Conservation (phyloP, 2,797 vertebrate genomes). For the Paramormyrops hopkinsi region DNA sequence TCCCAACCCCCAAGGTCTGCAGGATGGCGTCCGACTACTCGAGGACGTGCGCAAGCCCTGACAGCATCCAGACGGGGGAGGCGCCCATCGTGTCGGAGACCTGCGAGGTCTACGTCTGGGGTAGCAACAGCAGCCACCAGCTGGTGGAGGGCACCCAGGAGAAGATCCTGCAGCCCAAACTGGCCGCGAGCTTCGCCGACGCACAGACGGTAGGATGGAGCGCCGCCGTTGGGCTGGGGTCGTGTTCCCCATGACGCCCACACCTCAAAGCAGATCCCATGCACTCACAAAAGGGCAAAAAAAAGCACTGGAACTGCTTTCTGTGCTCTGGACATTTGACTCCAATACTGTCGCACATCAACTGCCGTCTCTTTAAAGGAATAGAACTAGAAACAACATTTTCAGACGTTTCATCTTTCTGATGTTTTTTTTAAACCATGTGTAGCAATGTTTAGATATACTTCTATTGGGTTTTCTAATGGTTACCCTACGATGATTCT, state of each 20-base stretch:
- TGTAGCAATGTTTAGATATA: neutral
- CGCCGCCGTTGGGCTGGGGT: neutral
- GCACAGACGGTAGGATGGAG: conserved; percentile 64
- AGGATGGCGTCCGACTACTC: conserved; percentile 98
- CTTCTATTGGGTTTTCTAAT: neutral
- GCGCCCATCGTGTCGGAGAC: conserved; percentile 85
- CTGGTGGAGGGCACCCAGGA: conserved; percentile 73
- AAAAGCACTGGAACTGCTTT: neutral
- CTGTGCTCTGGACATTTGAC: neutral
- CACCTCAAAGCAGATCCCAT: neutral
- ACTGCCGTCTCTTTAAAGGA: neutral
- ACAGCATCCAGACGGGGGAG: conserved; percentile 89
- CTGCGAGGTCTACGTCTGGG: conserved; percentile 90
- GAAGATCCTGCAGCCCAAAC: conserved; percentile 73
- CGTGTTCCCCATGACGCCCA: neutral
- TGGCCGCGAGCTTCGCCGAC: conserved; percentile 70
- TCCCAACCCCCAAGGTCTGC: conserved; percentile 68
- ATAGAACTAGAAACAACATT: neutral
- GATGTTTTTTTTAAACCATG: neutral
- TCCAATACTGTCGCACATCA: neutral
- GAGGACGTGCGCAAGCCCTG: conserved; percentile 90
- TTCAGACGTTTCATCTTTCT: neutral
- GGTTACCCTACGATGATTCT: neutral
- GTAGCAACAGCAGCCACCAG: conserved; percentile 78
- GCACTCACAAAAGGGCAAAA: neutral